A percentile compares a stretch with the other conserved stretches of the same genome.
These are phyloP conservation scores for Diarsia rubi DNA, from an alignment of 2,888 invertebrate genomes.

Conservation along the genomic window DNA sequence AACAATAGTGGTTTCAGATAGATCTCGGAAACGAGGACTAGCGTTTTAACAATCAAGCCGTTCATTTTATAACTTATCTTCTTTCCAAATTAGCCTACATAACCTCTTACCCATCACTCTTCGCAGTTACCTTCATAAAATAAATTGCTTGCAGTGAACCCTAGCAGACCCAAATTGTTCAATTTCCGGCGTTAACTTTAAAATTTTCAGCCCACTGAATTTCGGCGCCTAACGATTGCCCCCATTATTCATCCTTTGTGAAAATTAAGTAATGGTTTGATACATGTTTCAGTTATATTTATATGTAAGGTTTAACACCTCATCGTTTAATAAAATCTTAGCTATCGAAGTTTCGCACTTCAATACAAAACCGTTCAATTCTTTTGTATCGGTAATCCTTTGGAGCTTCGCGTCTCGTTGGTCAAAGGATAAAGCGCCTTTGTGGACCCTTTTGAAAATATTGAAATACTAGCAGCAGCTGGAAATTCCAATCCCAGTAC, in stretches of 20 bases:
- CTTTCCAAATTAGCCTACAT: slow-evolving; percentile 4
- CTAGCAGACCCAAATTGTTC: slow-evolving; percentile 33
- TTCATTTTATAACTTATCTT: background rate
- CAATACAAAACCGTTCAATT: slow-evolving; percentile 36
- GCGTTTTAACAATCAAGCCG: background rate
- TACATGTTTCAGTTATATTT: slow-evolving; percentile 11
- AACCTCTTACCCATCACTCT: background rate
- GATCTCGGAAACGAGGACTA: background rate
- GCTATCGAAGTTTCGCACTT: slow-evolving; percentile 9
- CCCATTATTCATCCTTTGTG: slow-evolving; percentile 24
- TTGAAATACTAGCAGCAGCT: slow-evolving; percentile 22
- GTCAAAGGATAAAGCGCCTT: slow-evolving; percentile 54
- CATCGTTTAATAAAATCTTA: slow-evolving; percentile 28
- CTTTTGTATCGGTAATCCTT: slow-evolving; percentile 56
- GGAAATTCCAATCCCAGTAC: background rate
- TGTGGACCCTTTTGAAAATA: slow-evolving; percentile 40
- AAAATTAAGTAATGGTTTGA: slow-evolving; percentile 9
- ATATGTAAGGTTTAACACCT: slow-evolving; percentile 1
- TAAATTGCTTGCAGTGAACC: slow-evolving; percentile 32
- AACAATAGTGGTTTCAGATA: slow-evolving; percentile 7
- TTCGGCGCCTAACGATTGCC: background rate
- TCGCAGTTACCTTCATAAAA: slow-evolving; percentile 8
- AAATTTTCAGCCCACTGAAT: slow-evolving; percentile 45
- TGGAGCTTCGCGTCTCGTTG: slow-evolving; percentile 44
- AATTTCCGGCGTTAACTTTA: slow-evolving; percentile 40